Evolutionary conservation across 2,797 vertebrate species (phyloP), one percentile per base, ranked within the genome.

Genomic region (Scyliorhinus canicula): DNA sequence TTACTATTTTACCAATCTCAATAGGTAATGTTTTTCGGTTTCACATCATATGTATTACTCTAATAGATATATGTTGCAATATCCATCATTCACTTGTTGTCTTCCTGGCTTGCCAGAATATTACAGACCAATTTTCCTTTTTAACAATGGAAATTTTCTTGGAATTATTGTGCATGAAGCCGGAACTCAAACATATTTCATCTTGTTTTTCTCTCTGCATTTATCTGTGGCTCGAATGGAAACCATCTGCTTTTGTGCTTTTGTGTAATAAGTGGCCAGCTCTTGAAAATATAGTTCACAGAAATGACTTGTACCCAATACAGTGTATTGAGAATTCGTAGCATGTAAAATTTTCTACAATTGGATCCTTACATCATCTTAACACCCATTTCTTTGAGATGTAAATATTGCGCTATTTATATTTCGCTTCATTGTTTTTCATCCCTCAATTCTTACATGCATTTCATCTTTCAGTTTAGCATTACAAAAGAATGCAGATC

Each of bases 401-500:
- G 90, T 40, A 44, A 40, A 65, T 93, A 90, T 31, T 90, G 52
- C 52, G 50, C 24, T 85, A 85, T 85, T 85, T 63, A 44, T 40
- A 85, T 93, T 93, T 93, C 60, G 65, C n/a, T 40, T 65, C 1
- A 19, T 40, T 91, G 82, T 47, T 85, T 85, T 85, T 52, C 21
- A 85, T 85, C 52, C 47, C 50, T 85, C 82, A 44, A 8, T 85
- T 31, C 47, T 85, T 85, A 31, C 84, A 85, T 40, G 19, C 21
- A 65, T 65, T 65, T 93, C 60, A 93, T 93, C n/a, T 47, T 93
- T 90, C 35, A 26, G 86, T 57, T 65, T 65, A 93, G 35, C 57
- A 65, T 93, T 93, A 65, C 90, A 65, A 93, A 65, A 47, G 90
- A 35, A 93, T 65, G 90, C 57, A 60, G 60, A 52, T 40, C 57